A percentile compares a stretch with the other conserved stretches of the same genome.
Conservation (phyloP, 2,113 vertebrate species). For the Fregetta grallaria region DNA sequence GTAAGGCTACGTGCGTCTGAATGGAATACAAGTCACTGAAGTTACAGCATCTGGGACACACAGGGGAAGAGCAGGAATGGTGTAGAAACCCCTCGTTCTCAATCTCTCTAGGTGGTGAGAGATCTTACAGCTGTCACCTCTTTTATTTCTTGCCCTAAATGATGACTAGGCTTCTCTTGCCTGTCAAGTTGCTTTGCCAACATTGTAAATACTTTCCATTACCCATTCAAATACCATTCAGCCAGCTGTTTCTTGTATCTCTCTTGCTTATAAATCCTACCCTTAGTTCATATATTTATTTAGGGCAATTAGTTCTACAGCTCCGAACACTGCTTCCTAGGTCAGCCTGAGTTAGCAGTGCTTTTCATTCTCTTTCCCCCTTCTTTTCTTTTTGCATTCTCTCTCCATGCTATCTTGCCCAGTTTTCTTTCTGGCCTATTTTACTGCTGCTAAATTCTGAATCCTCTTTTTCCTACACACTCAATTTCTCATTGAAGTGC, state of each 20-base stretch:
- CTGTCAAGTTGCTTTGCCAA: conserved; percentile 32
- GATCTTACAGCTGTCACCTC: conserved; percentile 25
- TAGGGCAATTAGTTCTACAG: not conserved
- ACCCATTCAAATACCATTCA: not conserved
- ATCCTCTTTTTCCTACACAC: not conserved
- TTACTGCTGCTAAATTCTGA: not conserved
- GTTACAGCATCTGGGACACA: not conserved
- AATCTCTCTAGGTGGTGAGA: not conserved
- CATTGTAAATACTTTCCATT: conserved; percentile 21
- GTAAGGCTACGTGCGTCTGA: not conserved
- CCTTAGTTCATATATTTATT: not conserved
- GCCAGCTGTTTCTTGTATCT: conserved; percentile 9
- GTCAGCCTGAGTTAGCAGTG: not conserved
- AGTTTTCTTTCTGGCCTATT: not conserved
- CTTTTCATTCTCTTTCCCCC: not conserved
- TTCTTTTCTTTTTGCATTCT: not conserved
- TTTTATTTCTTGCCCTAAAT: conserved; percentile 34
- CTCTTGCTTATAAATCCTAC: conserved; percentile 15
- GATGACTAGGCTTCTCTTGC: not conserved
- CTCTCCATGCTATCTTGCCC: not conserved
- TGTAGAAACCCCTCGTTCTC: not conserved
- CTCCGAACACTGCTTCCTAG: not conserved
- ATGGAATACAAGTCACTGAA: not conserved
- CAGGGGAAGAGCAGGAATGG: not conserved
- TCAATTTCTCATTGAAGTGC: not conserved